These are phyloP conservation scores for Charina bottae DNA, from an alignment of 2,113 vertebrate species.

Conservation along the genomic window DNA sequence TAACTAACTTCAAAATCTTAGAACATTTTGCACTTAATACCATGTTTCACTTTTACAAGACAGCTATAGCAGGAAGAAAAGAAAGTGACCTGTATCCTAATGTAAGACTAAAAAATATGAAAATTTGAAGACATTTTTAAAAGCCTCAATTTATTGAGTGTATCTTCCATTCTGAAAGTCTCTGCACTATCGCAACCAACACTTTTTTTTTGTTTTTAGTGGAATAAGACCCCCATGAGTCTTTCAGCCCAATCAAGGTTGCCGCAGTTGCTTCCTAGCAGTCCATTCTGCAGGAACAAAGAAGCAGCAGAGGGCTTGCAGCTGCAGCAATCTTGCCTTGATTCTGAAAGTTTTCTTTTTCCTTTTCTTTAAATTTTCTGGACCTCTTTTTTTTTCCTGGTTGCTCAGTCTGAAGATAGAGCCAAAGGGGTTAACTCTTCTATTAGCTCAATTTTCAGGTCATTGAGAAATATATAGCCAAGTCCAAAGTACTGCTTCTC, in stretches of 20 bases:
- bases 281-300: neutral
- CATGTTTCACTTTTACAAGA: neutral
- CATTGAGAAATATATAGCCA: neutral
- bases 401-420: neutral
- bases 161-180: neutral
- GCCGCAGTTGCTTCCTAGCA: neutral
- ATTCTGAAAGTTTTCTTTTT: neutral
- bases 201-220: neutral
- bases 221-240: neutral
- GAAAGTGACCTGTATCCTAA: neutral
- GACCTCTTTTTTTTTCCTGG: too few species aligned
- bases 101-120: neutral
- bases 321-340: neutral
- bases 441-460: neutral
- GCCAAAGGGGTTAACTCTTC: neutral
- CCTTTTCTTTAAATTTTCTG: too few species aligned
- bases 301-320: neutral
- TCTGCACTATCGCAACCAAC: neutral
- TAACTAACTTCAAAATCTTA: neutral
- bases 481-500: neutral
- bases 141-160: neutral
- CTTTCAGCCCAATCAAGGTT: neutral
- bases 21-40: neutral
- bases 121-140: neutral
- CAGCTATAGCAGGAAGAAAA: neutral